phyloP scores from a whole-genome alignment of 2,113 vertebrate species.

The Sterrhoptilus dennistouni region DNA sequence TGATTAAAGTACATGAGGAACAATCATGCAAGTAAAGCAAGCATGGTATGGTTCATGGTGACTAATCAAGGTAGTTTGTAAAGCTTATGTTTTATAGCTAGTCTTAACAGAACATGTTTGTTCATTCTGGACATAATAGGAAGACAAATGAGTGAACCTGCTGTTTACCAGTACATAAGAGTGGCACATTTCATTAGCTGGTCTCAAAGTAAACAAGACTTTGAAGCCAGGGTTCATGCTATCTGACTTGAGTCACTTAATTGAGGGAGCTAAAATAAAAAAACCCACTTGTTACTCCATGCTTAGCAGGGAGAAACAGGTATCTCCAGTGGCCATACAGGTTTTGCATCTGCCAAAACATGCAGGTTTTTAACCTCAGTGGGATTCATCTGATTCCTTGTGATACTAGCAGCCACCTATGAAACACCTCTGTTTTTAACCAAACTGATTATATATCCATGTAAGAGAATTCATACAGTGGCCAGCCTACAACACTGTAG shows the following conservation, averaged over 20 bases:
- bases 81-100: not conserved
- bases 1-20: conserved; percentile 24
- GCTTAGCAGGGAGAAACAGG: not conserved
- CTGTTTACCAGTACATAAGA: not conserved
- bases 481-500: not conserved
- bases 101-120: not conserved
- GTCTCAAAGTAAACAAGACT: conserved; percentile 27
- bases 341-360: not conserved
- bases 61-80: conserved; percentile 16
- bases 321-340: not conserved
- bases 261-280: not conserved
- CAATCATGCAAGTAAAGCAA: conserved; percentile 37
- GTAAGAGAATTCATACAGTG: not conserved
- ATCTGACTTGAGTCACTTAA: conserved; percentile 2
- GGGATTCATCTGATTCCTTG: not conserved
- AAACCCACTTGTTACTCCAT: not conserved
- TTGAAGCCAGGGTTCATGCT: conserved; percentile 3
- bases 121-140: not conserved
- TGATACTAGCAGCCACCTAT: not conserved
- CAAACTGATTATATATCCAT: not conserved
- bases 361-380: not conserved
- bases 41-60: not conserved
- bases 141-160: not conserved
- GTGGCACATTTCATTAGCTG: conserved; percentile 1
- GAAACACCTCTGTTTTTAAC: not conserved